These are phyloP conservation scores for Scolopax bukidnonensis DNA, from an alignment of 2,797 vertebrate genomes.

Conservation along the genomic window DNA sequence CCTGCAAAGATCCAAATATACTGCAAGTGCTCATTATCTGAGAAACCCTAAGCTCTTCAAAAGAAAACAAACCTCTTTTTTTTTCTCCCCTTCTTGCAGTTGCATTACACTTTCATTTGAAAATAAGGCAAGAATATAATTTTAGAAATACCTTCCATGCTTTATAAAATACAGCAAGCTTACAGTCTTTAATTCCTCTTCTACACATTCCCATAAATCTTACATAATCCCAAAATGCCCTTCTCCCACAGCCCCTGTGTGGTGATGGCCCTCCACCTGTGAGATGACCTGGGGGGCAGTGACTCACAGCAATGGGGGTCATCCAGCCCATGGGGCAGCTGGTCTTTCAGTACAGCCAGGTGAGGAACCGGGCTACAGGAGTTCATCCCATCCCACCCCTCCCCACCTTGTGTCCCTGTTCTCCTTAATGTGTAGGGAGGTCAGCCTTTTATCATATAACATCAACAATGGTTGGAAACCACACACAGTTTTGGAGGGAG, in stretches of 20 bases:
- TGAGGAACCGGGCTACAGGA: not conserved
- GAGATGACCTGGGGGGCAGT: not conserved
- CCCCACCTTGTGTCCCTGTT: not conserved
- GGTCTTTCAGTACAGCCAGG: not conserved
- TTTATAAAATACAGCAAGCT: not conserved
- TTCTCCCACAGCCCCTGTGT: not conserved
- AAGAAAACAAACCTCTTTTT: not conserved
- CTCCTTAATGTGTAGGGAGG: not conserved
- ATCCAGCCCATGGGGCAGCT: not conserved
- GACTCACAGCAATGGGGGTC: fast-evolving
- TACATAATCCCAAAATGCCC: not conserved
- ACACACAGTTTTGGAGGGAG: not conserved
- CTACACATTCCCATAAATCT: not conserved
- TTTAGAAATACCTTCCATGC: too few relatives aligned
- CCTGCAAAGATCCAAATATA: slow-evolving; percentile 15
- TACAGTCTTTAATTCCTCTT: not conserved
- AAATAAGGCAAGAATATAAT: not conserved
- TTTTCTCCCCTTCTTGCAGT: not conserved
- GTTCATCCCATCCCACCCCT: not conserved
- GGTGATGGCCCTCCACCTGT: not conserved
- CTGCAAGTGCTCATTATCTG: not conserved
- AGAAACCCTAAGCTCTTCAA: not conserved
- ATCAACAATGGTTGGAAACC: not conserved
- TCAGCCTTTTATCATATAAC: not conserved
- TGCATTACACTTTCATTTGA: not conserved